Conservation (phyloP, 2,888 invertebrate species). For the Hyposoter didymator region DNA sequence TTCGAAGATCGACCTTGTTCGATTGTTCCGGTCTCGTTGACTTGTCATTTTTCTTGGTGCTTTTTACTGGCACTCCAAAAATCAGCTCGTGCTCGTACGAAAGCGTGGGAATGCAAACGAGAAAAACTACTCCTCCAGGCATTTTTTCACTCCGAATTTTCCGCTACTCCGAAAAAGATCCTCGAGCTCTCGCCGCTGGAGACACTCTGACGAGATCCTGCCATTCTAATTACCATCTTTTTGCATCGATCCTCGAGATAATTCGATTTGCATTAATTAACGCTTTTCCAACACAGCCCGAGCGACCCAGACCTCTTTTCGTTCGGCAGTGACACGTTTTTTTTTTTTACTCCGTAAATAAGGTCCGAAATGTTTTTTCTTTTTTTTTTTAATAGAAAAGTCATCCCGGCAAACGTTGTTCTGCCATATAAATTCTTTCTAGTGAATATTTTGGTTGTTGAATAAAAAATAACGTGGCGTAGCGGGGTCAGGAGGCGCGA, state of each 20-base stretch:
- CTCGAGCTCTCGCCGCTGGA: constrained; percentile 1
- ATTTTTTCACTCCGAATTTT: constrained; percentile 67
- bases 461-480: too few relatives aligned
- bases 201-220: not conserved
- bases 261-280: constrained; percentile 52
- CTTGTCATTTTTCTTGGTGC: constrained; percentile 72
- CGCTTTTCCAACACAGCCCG: constrained; percentile 20
- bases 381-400: too few relatives aligned
- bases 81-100: constrained; percentile 88
- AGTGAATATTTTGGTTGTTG: too few relatives aligned
- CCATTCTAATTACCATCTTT: constrained; percentile 26
- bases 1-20: constrained; percentile 76
- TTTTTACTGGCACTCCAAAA: constrained; percentile 83
- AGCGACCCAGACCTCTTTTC: constrained; percentile 53
- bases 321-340: not conserved
- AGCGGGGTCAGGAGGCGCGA: too few relatives aligned
- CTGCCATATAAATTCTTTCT: too few relatives aligned
- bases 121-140: constrained; percentile 87
- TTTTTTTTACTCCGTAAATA: not conserved
- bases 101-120: constrained; percentile 89
- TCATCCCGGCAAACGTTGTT: too few relatives aligned
- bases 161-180: not conserved
- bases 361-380: not conserved
- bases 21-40: constrained; percentile 15
- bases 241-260: constrained; percentile 34